Percentiles rank a stretch among this genome's conserved stretches.
Evolutionary conservation across 2,113 vertebrate species (phyloP).

Genomic region (Megaceryle maxima): DNA sequence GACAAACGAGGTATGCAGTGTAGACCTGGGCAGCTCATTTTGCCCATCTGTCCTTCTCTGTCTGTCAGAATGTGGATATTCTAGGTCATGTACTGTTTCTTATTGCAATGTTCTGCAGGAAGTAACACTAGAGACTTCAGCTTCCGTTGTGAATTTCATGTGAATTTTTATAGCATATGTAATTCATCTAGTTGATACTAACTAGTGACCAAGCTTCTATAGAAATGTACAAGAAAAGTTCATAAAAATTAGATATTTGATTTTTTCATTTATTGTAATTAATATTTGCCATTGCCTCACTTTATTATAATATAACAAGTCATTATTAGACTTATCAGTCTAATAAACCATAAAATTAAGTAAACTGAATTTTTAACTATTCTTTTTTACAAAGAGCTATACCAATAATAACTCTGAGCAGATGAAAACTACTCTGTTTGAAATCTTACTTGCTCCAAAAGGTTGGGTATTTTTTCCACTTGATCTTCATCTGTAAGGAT

Average conservation of each 20-base stretch:
- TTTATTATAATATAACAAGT: not conserved
- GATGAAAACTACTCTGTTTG: not conserved
- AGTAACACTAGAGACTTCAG: not conserved
- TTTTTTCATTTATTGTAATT: not conserved
- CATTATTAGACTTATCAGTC: not conserved
- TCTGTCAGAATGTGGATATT: not conserved
- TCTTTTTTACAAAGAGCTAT: not conserved
- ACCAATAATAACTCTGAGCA: not conserved
- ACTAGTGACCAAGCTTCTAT: not conserved
- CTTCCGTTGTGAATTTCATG: not conserved
- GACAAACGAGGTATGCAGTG: not conserved
- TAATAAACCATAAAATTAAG: not conserved
- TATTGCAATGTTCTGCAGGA: not conserved
- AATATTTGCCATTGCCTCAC: not conserved
- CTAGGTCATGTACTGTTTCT: not conserved
- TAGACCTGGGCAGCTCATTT: not conserved
- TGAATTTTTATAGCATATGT: not conserved
- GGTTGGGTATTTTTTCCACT: not conserved
- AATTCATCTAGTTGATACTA: not conserved
- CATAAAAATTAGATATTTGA: not conserved
- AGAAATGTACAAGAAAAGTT: not conserved
- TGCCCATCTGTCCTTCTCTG: not conserved
- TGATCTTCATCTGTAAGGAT: constrained; percentile 64
- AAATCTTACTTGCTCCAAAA: constrained; percentile 8
- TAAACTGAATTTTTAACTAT: not conserved